These are phyloP conservation scores for Natrix natrix DNA, from an alignment of 2,797 vertebrate species.

Conservation along the genomic window DNA sequence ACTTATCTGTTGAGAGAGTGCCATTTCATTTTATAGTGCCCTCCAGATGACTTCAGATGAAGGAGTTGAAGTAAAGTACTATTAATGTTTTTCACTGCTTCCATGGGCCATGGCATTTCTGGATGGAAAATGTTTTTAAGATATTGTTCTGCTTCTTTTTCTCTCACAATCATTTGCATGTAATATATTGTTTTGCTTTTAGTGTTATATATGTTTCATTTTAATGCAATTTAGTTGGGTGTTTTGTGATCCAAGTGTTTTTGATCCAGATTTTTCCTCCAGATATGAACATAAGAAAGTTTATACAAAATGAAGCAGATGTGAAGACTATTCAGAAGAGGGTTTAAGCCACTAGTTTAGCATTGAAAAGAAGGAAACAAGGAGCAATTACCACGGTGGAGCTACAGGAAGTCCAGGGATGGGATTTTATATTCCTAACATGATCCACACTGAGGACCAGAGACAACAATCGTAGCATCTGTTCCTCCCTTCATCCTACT, in stretches of 20 bases:
- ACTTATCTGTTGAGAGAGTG: neutral
- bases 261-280: neutral
- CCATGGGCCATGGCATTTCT: neutral
- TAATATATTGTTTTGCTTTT: neutral
- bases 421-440: neutral
- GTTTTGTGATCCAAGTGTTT: neutral
- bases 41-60: neutral
- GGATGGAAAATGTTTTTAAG: neutral
- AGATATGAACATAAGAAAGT: neutral
- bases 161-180: neutral
- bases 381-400: neutral
- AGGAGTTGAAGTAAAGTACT: neutral
- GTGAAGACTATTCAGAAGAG: neutral
- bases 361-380: neutral
- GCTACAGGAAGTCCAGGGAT: neutral
- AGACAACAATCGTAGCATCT: neutral
- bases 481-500: neutral
- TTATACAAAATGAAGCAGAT: neutral
- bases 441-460: neutral
- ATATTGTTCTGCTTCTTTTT: neutral
- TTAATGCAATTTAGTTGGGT: neutral
- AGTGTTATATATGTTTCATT: neutral
- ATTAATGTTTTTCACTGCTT: neutral
- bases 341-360: neutral
- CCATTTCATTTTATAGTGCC: neutral